Evolutionary conservation across 2,888 invertebrate genomes (phyloP).

Genomic region (Agrotis segetum): DNA sequence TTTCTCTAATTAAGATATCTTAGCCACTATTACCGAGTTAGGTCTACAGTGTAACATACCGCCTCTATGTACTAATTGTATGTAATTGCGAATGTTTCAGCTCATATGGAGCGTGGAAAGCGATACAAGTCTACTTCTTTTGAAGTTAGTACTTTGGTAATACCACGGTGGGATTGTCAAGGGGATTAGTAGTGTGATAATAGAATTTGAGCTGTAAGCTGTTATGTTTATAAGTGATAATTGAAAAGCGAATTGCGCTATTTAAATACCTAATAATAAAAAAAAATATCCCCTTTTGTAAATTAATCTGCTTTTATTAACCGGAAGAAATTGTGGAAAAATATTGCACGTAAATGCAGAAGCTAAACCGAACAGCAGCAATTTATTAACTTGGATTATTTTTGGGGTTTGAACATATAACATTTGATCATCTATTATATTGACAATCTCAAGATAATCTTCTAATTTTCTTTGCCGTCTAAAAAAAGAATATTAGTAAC

Average conservation of each 20-base stretch:
- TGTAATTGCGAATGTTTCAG: conserved; percentile 50
- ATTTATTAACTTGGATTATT: no score
- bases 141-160: conserved; percentile 32
- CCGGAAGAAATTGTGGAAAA: no score
- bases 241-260: background rate
- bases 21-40: conserved; percentile 21
- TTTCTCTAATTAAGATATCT: conserved; percentile 59
- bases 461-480: no score
- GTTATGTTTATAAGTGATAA: no score
- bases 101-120: conserved; percentile 58
- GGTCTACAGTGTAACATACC: conserved; percentile 29
- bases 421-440: background rate
- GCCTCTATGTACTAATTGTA: conserved; percentile 43
- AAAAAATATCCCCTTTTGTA: no score
- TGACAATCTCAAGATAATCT: background rate
- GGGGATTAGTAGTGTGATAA: conserved; percentile 4
- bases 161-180: conserved; percentile 10
- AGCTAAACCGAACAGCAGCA: no score
- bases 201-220: background rate
- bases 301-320: no score
- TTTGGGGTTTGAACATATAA: no score
- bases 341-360: no score
- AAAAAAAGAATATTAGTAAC: no score
- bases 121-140: conserved; percentile 26
- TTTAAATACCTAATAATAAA: no score